phyloP scores from a whole-genome alignment of 2,113 vertebrate genomes.

The Fukomys damarensis region DNA sequence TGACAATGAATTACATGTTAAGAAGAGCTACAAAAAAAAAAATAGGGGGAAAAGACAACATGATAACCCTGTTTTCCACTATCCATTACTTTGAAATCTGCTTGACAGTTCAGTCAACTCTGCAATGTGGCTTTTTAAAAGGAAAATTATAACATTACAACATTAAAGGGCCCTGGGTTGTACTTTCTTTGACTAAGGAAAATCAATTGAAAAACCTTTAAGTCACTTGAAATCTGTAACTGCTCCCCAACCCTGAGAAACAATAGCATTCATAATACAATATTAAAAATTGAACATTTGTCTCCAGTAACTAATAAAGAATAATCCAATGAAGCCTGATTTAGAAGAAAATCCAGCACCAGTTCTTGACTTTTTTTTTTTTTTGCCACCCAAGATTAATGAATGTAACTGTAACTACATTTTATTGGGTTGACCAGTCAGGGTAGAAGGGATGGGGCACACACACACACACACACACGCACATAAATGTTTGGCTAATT shows the following conservation, averaged over 20 bases:
- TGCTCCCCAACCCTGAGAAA: background rate
- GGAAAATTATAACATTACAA: slow-evolving; percentile 48
- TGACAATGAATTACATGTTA: slow-evolving; percentile 66
- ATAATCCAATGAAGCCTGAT: background rate
- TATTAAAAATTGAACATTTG: background rate
- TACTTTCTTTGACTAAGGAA: slow-evolving; percentile 15
- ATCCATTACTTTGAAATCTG: slow-evolving; percentile 69
- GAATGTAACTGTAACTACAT: background rate
- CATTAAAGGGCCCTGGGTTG: background rate
- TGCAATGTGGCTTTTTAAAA: slow-evolving; percentile 21
- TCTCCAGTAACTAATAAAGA: slow-evolving; percentile 39
- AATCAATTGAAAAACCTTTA: slow-evolving; percentile 32
- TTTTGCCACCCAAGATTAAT: slow-evolving; percentile 2
- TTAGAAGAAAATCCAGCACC: slow-evolving; percentile 25
- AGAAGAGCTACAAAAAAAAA: slow-evolving; percentile 62
- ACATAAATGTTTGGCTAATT: background rate
- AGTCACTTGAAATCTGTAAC: slow-evolving; percentile 10
- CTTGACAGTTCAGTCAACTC: slow-evolving; percentile 6
- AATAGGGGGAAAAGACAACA: slow-evolving; percentile 44
- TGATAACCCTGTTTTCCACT: slow-evolving; percentile 72
- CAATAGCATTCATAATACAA: background rate
- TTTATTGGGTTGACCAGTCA: background rate
- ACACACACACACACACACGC: background rate
- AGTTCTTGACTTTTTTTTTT: background rate
- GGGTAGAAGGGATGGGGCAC: background rate